A percentile compares a stretch with the other conserved stretches of the same genome.
Conservation (phyloP, 2,888 invertebrate species). For the Apotomis capreana region DNA sequence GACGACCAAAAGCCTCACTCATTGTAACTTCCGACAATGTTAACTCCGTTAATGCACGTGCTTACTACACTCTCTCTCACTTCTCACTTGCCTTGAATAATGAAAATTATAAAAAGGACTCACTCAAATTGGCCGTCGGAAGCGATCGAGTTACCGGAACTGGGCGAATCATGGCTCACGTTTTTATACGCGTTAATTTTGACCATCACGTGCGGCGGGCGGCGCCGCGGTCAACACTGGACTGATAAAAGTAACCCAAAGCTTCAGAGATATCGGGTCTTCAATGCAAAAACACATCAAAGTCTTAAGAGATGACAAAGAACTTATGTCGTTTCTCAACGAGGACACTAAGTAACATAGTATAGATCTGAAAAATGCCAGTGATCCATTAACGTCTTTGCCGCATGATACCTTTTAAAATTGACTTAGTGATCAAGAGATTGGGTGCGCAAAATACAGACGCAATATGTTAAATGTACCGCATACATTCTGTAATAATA, state of each 20-base stretch:
- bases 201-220: conserved; percentile 29
- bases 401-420: background rate
- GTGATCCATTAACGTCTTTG: conserved; percentile 1
- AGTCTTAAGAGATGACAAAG: background rate
- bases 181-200: conserved; percentile 50
- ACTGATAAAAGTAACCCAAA: conserved; percentile 11
- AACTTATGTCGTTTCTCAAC: background rate
- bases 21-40: no score
- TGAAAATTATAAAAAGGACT: conserved; percentile 14
- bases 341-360: background rate
- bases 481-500: no score
- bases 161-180: conserved; percentile 50
- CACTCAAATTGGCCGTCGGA: conserved; percentile 65
- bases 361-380: conserved; percentile 11
- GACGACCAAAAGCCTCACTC: no score
- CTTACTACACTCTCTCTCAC: no score
- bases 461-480: background rate
- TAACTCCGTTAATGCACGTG: no score
- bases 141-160: conserved; percentile 64
- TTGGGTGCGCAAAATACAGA: background rate
- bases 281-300: background rate
- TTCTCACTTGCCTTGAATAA: background rate
- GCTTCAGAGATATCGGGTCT: conserved; percentile 4
- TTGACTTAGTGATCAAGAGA: background rate
- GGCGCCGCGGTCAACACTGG: conserved; percentile 4